phyloP scores from a whole-genome alignment of 2,113 vertebrate genomes.

The Uria aalge region DNA sequence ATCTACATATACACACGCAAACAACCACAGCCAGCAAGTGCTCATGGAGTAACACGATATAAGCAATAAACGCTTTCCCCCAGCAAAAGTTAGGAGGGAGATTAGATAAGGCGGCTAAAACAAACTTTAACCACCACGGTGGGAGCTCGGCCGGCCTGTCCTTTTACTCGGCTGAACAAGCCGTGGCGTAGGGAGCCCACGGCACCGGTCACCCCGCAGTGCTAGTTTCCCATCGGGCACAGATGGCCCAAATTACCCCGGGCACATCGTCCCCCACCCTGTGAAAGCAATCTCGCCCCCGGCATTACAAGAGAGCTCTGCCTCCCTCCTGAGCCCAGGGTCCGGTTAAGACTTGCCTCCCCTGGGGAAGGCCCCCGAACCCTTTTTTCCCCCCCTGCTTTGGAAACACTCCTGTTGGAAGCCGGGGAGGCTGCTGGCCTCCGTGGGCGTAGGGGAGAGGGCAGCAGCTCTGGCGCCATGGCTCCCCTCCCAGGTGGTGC shows the following conservation, averaged over 20 bases:
- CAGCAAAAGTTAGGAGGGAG: slow-evolving; percentile 64
- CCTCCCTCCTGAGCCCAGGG: not conserved
- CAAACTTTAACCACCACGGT: slow-evolving; percentile 46
- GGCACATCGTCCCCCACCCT: not conserved
- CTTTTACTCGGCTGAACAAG: not conserved
- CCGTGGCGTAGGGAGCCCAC: accelerated
- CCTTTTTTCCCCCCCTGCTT: not conserved
- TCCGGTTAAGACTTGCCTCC: not conserved
- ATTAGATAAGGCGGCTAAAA: slow-evolving; percentile 69
- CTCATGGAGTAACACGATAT: slow-evolving; percentile 62
- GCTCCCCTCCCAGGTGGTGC: not conserved
- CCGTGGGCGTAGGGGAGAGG: not conserved
- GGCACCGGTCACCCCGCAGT: accelerated
- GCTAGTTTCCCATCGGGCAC: not conserved
- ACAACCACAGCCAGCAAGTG: slow-evolving; percentile 50
- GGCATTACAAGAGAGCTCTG: not conserved
- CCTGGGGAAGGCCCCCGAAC: not conserved
- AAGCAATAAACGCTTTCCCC: slow-evolving; percentile 70
- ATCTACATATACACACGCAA: slow-evolving; percentile 65
- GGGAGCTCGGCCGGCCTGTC: not conserved
- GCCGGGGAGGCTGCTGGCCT: not conserved
- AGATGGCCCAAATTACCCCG: not conserved
- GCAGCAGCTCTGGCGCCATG: not conserved
- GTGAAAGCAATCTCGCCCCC: not conserved
- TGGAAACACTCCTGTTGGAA: not conserved